Conservation (phyloP, 2,113 vertebrate species). For the Oreochromis tanganicae region DNA sequence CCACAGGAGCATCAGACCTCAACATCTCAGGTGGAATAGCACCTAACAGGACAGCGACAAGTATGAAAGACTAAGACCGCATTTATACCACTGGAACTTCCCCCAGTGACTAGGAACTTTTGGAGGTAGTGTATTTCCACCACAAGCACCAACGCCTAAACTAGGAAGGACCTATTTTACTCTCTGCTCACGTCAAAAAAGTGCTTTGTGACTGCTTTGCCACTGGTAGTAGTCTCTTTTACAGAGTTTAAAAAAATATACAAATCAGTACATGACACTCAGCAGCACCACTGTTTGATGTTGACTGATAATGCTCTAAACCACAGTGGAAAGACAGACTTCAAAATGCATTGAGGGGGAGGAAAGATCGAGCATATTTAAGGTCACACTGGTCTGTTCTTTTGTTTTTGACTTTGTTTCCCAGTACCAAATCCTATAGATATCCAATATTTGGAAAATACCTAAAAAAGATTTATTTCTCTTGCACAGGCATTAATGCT, state of each 20-base stretch:
- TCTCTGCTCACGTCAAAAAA: background rate
- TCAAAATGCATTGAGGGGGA: background rate
- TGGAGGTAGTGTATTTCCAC: background rate
- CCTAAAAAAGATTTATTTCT: background rate
- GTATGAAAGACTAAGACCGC: background rate
- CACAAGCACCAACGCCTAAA: background rate
- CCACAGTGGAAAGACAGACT: background rate
- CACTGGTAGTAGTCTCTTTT: background rate
- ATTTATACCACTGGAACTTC: background rate
- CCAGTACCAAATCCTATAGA: fast-evolving
- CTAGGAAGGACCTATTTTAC: background rate
- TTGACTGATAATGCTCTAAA: background rate
- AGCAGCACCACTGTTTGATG: background rate
- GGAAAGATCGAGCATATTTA: background rate
- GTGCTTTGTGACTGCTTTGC: background rate
- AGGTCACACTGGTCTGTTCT: background rate
- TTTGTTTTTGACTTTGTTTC: background rate
- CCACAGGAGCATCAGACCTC: background rate
- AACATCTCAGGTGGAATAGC: background rate
- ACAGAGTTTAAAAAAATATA: too few relatives aligned
- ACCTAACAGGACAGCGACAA: background rate
- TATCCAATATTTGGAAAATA: background rate
- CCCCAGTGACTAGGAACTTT: background rate
- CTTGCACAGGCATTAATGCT: background rate
- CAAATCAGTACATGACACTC: background rate